Evolutionary conservation across 2,797 vertebrate genomes (phyloP).

Genomic region (Spheniscus humboldti): DNA sequence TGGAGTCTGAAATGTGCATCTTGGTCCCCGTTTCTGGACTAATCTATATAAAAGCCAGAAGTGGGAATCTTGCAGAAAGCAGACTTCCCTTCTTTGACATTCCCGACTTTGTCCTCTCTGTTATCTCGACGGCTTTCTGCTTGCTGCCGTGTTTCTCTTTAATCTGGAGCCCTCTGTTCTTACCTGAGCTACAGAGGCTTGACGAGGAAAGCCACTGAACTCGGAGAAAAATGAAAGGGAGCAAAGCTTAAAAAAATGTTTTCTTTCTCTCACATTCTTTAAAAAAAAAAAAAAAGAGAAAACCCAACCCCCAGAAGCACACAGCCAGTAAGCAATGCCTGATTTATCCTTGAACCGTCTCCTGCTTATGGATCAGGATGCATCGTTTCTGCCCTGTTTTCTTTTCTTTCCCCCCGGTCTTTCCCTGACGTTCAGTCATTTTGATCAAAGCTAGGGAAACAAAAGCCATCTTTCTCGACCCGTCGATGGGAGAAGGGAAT

Average conservation of each 20-base stretch:
- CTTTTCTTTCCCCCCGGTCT: background rate
- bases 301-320: background rate
- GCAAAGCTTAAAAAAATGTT: constrained; percentile 22
- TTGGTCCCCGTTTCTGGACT: background rate
- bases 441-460: constrained; percentile 18
- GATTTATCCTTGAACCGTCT: constrained; percentile 45
- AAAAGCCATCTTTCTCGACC: background rate
- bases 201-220: constrained; percentile 19
- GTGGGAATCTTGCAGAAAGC: background rate
- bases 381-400: background rate
- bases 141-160: constrained; percentile 39
- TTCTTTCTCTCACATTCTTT: constrained; percentile 10
- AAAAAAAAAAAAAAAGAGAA: background rate
- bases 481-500: background rate
- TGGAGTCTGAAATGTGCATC: background rate
- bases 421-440: background rate
- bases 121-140: constrained; percentile 9
- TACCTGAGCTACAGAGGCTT: constrained; percentile 44
- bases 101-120: background rate
- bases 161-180: constrained; percentile 56
- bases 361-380: background rate
- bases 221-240: background rate
- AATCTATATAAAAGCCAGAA: background rate
- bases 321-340: background rate
- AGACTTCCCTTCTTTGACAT: constrained; percentile 35